Conservation (phyloP, 2,888 invertebrate species). For the Hybos culiciformis region DNA sequence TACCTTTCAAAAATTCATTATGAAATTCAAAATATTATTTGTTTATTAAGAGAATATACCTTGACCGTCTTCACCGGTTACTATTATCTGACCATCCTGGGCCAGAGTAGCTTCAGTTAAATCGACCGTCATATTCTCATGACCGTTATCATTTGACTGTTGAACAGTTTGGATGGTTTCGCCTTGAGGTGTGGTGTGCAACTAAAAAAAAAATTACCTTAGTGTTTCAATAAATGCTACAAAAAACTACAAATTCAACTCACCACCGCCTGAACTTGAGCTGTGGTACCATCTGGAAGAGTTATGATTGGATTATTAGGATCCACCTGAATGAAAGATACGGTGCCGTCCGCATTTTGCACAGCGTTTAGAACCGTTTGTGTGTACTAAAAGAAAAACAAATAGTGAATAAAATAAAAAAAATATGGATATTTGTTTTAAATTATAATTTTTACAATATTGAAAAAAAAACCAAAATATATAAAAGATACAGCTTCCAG, state of each 20-base stretch:
- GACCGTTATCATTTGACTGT: slow-evolving; percentile 55
- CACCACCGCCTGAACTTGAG: slow-evolving; percentile 66
- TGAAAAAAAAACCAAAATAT: not conserved
- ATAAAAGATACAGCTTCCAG: not conserved
- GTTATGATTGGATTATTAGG: slow-evolving; percentile 89
- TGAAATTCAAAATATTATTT: not conserved
- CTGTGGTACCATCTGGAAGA: slow-evolving; percentile 88
- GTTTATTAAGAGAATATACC: slow-evolving; percentile 38
- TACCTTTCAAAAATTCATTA: not conserved
- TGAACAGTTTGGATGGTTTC: slow-evolving; percentile 53
- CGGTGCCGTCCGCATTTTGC: slow-evolving; percentile 91
- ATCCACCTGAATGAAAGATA: slow-evolving; percentile 91
- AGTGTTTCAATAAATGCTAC: not conserved
- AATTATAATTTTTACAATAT: slow-evolving; percentile 1
- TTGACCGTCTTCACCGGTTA: slow-evolving; percentile 90
- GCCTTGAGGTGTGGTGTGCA: slow-evolving; percentile 46
- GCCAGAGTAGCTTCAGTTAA: slow-evolving; percentile 83
- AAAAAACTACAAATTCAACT: slow-evolving; percentile 1
- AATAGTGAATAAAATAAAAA: no score
- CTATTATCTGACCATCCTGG: slow-evolving; percentile 87
- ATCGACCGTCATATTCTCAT: slow-evolving; percentile 73
- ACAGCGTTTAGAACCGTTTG: slow-evolving; percentile 90
- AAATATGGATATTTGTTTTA: not conserved
- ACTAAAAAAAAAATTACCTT: slow-evolving; percentile 29
- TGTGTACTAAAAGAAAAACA: slow-evolving; percentile 46